These are phyloP conservation scores for Etheostoma nigrum DNA, from an alignment of 2,797 vertebrate species.

Conservation along the genomic window DNA sequence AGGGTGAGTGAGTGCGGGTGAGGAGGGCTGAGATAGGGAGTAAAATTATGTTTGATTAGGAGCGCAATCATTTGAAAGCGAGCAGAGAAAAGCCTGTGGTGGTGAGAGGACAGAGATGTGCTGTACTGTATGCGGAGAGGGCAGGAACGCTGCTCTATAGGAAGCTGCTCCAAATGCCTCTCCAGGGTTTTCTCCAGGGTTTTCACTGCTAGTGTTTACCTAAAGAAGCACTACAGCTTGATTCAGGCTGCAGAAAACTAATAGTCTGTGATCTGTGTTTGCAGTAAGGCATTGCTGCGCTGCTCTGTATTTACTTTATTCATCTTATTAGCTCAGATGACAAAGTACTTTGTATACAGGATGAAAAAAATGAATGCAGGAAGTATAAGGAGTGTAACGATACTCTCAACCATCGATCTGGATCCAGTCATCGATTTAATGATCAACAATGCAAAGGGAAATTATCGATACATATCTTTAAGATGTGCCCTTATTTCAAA, in stretches of 20 bases:
- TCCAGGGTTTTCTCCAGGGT: not conserved
- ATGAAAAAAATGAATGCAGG: not conserved
- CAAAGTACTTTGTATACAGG: not conserved
- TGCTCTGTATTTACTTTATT: not conserved
- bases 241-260: slow-evolving; percentile 28
- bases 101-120: slow-evolving; percentile 65
- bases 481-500: no score
- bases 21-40: slow-evolving; percentile 92
- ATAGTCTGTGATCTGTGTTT: not conserved
- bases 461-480: no score
- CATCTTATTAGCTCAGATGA: not conserved
- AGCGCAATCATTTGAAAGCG: slow-evolving; percentile 94
- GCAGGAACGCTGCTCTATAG: slow-evolving; percentile 7
- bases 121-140: not conserved
- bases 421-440: no score
- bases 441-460: no score
- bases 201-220: slow-evolving; percentile 43
- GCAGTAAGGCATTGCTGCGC: not conserved
- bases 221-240: slow-evolving; percentile 19
- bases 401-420: no score
- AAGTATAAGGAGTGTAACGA: no score
- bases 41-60: slow-evolving; percentile 99
- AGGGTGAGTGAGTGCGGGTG: slow-evolving; percentile 82
- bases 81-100: slow-evolving; percentile 88
- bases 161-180: slow-evolving; percentile 12